Base-by-base conservation (phyloP, 2,888 invertebrate genomes). In the Notocelia uddmanniana region DNA sequence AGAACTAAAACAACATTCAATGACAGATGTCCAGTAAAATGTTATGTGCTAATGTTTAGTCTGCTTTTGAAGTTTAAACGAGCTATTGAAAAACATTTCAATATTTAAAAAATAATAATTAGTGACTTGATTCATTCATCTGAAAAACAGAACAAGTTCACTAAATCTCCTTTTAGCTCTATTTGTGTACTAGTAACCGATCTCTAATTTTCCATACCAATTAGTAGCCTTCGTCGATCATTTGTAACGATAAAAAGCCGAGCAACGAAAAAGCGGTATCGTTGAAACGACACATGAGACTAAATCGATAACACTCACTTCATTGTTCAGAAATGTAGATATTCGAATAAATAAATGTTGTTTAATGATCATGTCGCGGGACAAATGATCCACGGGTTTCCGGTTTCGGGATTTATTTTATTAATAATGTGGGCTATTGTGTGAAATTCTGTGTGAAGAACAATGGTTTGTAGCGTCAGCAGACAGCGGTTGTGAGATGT, bases 391-490 rank as follows among this genome's bases (percentile, higher is more conserved):
- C 34, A 57, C n/a, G 69, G 52, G 59, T 60, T 60, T 60, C 66
- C 59, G 66, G 34, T 48, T 57, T 11, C 63, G 3, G 10, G 66
- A 71, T 71, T 71, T 71, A 71, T 67, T 67, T 34, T 41, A 60
- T 71, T 71, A 71, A 71, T 71, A 67, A 67, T 66, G 64, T 66
- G 54, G 54, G 59, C 52, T 23, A 55, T 71, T 67, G 71, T 54
- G 59, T 41, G 59, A 48, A 67, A 71, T 52, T 58, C 18, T 34
- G 66, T 58, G 59, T 71, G 54, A 54, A 54, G 37, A 54, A 60
- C 50, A 64, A 64, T 64, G 54, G 50, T 41, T 41, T 60, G 23
- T 52, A 45, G 23, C 34, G 63, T 63, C 52, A n/a, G 64, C 52
- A 37, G 19, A 19, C 55, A 23, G 21, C 10, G 34, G 0, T 50